Percentiles rank a stretch among this genome's conserved stretches.
These are phyloP conservation scores for Pitangus sulphuratus DNA, from an alignment of 2,797 vertebrate genomes.

Conservation along the genomic window DNA sequence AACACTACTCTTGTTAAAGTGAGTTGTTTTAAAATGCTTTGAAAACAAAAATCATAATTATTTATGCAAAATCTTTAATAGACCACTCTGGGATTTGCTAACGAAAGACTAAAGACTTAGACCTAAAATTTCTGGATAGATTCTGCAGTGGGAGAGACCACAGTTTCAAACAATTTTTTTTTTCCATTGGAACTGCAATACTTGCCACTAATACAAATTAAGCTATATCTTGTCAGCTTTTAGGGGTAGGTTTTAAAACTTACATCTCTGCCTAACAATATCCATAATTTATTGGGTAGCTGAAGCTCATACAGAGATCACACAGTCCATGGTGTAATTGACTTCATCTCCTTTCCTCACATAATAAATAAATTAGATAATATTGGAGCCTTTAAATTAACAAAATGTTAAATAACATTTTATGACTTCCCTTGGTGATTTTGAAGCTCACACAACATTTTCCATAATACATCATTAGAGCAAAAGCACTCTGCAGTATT, in stretches of 20 bases:
- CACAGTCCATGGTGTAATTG: constrained; percentile 22
- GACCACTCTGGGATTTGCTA: background rate
- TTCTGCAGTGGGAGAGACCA: background rate
- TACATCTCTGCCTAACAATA: background rate
- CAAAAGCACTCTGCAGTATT: constrained; percentile 56
- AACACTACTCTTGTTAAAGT: background rate
- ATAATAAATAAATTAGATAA: constrained; percentile 71
- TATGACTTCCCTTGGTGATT: constrained; percentile 62
- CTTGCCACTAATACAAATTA: background rate
- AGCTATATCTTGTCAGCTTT: background rate
- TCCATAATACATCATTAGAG: constrained; percentile 63
- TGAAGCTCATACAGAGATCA: constrained; percentile 13
- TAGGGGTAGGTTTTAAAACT: background rate
- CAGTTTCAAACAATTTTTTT: background rate
- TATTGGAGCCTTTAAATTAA: constrained; percentile 69
- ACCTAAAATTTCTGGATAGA: background rate
- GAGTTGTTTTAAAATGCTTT: background rate
- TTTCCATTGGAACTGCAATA: background rate
- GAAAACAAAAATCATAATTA: background rate
- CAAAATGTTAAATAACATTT: constrained; percentile 75
- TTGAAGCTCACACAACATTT: constrained; percentile 41
- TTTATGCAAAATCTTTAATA: background rate
- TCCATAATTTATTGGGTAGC: background rate
- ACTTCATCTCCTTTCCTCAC: constrained; percentile 25
- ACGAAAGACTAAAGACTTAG: background rate